Evolutionary conservation across 2,888 invertebrate species (phyloP).

Genomic region (Flabesymbios commensalis): DNA sequence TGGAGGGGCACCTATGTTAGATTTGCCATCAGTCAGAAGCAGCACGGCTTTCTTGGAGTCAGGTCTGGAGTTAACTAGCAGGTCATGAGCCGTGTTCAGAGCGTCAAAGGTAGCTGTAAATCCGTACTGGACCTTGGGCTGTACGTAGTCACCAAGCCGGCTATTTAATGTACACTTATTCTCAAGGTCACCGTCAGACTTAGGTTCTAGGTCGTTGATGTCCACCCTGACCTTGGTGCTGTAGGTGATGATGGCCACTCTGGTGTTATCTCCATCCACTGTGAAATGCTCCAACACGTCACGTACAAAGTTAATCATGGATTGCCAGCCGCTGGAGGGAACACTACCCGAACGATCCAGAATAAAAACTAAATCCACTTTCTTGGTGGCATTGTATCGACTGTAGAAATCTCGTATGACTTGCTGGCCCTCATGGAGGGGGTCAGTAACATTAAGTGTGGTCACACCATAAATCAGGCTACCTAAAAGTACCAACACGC

Average conservation of each 20-base stretch:
- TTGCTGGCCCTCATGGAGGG: not conserved
- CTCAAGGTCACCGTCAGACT: slow-evolving; percentile 15
- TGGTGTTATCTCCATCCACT: slow-evolving; percentile 37
- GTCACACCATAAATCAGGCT: too few relatives aligned
- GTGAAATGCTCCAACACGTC: slow-evolving; percentile 43
- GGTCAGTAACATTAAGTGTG: too few relatives aligned
- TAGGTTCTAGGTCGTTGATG: slow-evolving; percentile 35
- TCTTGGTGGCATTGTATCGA: slow-evolving; percentile 9
- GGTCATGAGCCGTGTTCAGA: slow-evolving; percentile 23
- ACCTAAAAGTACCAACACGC: too few relatives aligned
- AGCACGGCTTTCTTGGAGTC: slow-evolving; percentile 35
- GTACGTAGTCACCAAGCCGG: slow-evolving; percentile 6
- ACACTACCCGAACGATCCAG: slow-evolving; percentile 41
- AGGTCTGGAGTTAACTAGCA: slow-evolving; percentile 25
- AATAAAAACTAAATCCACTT: slow-evolving; percentile 41
- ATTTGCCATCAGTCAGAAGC: slow-evolving; percentile 41
- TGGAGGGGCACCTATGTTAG: slow-evolving; percentile 43
- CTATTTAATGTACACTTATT: slow-evolving; percentile 37
- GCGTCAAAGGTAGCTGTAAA: slow-evolving; percentile 41
- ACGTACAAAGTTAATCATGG: slow-evolving; percentile 36
- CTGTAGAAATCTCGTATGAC: not conserved
- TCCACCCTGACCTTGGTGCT: slow-evolving; percentile 36
- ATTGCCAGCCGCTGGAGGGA: slow-evolving; percentile 33
- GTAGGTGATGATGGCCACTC: slow-evolving; percentile 40
- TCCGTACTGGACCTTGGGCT: slow-evolving; percentile 33